Base-by-base conservation (phyloP, 2,113 vertebrate genomes). In the Psettodes erumei region DNA sequence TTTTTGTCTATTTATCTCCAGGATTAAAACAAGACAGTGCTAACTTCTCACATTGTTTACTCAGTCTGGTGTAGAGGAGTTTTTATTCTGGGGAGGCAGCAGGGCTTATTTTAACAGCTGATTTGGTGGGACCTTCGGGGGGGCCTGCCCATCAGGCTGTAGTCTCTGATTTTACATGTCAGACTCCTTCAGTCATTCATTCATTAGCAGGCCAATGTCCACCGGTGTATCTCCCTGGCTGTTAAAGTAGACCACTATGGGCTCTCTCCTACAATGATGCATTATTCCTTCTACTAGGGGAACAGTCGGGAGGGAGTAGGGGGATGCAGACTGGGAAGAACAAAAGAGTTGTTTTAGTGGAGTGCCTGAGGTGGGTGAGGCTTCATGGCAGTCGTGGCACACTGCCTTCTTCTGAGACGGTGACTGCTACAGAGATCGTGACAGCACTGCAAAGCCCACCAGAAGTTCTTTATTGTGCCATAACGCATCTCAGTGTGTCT, bases 161-260 rank as follows among this genome's bases (percentile, higher is more conserved):
- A 88, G 89, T 90, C 77, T 85, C 88, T 85, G 89, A 90, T 91
- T 93, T 84, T 81, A 84, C 89, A 86, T 66, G 77, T 92, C 85
- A 87, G 78, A 79, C 83, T 90, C 85, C 86, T 91, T 90, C 90
- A 19, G 30, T 55, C 40, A 86, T 47, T 63, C 38, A 87, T 88
- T 89, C 89, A 88, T 91, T 89, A 91, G 78, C 62, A 69, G 59
- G 42, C 76, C 59, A 32, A 58, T 86, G 84, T 91, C 83, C 86
- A 84, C 82, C 21, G 53, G 70, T 82, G 84, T 83, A 79, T 75
- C 82, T 88, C 80, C 71, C 86, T 72, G 71, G 75, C 85, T 87
- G 70, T 63, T 86, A 85, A 88, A 89, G 79, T 83, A 84, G 82
- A 66, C 70, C 25, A 48, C 87, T 71, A 43, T 23, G 48, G 64